Conservation (phyloP, 2,888 invertebrate genomes). For the Hypolimnas misippus region DNA sequence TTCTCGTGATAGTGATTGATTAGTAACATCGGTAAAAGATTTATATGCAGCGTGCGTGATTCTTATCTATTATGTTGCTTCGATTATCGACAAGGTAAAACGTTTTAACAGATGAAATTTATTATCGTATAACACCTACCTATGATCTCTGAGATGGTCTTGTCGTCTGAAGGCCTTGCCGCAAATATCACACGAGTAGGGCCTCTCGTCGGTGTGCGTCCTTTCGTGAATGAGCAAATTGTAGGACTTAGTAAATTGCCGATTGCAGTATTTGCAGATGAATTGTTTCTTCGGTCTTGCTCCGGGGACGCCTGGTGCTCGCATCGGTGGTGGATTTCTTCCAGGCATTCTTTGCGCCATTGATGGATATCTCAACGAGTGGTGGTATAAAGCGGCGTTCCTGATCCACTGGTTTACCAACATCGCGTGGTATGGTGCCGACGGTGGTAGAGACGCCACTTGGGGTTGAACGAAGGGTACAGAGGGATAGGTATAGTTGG, state of each 20-base stretch:
- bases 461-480: conserved; percentile 79
- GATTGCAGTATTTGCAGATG: conserved; percentile 98
- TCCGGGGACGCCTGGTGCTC: conserved; percentile 83
- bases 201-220: conserved; percentile 98
- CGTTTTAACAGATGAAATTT: background rate
- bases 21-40: conserved; percentile 38
- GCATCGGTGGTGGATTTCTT: conserved; percentile 81
- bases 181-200: conserved; percentile 98
- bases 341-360: conserved; percentile 81
- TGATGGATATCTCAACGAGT: conserved; percentile 77
- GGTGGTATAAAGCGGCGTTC: conserved; percentile 88
- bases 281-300: conserved; percentile 92
- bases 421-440: conserved; percentile 83
- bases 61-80: conserved; percentile 22
- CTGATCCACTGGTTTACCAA: conserved; percentile 90
- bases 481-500: conserved; percentile 65
- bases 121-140: conserved; percentile 77
- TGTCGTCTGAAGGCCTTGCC: conserved; percentile 97
- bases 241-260: conserved; percentile 99
- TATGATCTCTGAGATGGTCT: conserved; percentile 96
- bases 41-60: conserved; percentile 32
- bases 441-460: conserved; percentile 74
- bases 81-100: conserved; percentile 11
- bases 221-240: conserved; percentile 98
- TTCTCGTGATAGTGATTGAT: conserved; percentile 50